Conservation (phyloP, 2,888 invertebrate genomes). For the Lochmaea crataegi region DNA sequence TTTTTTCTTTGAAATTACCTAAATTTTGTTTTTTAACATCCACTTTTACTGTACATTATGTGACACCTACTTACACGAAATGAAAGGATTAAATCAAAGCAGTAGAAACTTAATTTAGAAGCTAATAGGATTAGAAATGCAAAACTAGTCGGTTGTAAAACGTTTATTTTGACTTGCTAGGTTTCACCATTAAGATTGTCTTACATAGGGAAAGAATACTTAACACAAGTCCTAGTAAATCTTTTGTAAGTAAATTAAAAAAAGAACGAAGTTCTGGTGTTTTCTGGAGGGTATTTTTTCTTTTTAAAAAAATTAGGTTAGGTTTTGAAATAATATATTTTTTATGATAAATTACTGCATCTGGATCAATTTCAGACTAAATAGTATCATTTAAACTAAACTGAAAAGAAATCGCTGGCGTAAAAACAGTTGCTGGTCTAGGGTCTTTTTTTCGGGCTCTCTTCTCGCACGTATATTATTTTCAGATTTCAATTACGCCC, state of each 20-base stretch:
- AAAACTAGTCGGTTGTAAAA: constrained; percentile 24
- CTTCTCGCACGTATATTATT: no score
- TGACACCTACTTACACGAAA: background rate
- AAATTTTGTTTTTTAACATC: background rate
- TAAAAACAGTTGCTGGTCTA: no score
- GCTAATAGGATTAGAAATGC: constrained; percentile 21
- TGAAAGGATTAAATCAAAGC: constrained; percentile 27
- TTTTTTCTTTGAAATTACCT: background rate
- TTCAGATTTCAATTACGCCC: no score
- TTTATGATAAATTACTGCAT: no score
- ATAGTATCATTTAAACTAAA: no score
- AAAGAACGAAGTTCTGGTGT: background rate
- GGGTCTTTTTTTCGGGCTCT: no score
- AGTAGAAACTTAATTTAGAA: constrained; percentile 23
- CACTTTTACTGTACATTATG: background rate
- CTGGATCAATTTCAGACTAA: no score
- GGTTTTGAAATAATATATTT: no score
- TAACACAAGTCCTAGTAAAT: background rate
- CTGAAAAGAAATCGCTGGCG: no score
- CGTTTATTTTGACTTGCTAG: constrained; percentile 15
- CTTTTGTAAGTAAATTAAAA: constrained; percentile 14
- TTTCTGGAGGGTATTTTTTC: background rate
- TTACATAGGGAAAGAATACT: constrained; percentile 13
- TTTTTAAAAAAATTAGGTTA: no score
- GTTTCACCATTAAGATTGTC: constrained; percentile 25